Conservation (phyloP, 2,888 invertebrate species). For the Adineta ricciae region DNA sequence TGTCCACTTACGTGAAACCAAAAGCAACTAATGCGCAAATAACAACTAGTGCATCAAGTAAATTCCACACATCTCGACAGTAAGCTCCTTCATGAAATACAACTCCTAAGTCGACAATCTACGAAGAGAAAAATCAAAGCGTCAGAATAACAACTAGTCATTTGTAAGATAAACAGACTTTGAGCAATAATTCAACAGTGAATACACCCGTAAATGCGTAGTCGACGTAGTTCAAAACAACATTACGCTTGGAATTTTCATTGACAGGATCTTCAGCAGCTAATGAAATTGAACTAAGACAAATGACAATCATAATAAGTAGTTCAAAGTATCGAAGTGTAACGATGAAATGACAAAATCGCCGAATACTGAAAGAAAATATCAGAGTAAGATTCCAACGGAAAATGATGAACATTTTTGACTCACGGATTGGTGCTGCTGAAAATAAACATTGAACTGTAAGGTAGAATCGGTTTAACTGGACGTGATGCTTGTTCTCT, state of each 20-base stretch:
- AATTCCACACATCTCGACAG: slow-evolving; percentile 94
- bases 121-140: slow-evolving; percentile 36
- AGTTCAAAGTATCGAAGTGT: slow-evolving; percentile 98
- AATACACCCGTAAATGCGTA: slow-evolving; percentile 99
- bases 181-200: slow-evolving; percentile 92
- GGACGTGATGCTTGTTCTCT: slow-evolving; percentile 22
- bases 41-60: slow-evolving; percentile 96
- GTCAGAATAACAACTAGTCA: too few relatives aligned
- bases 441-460: slow-evolving; percentile 99
- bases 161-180: slow-evolving; percentile 55
- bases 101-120: slow-evolving; percentile 68
- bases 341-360: slow-evolving; percentile 96
- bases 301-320: slow-evolving; percentile 99
- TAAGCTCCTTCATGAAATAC: slow-evolving; percentile 94
- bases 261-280: slow-evolving; percentile 98
- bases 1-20: slow-evolving; percentile 61
- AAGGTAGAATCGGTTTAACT: slow-evolving; percentile 72
- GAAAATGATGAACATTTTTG: too few relatives aligned
- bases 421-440: slow-evolving; percentile 96
- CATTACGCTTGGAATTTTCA: slow-evolving; percentile 74
- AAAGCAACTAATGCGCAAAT: slow-evolving; percentile 95
- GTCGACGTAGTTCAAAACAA: slow-evolving; percentile 89
- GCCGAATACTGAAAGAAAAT: slow-evolving; percentile 68
- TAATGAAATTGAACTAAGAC: slow-evolving; percentile 93
- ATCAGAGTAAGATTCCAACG: too few relatives aligned